These are phyloP conservation scores for Drosophila incognita DNA, from an alignment of 2,888 invertebrate genomes.

Conservation along the genomic window DNA sequence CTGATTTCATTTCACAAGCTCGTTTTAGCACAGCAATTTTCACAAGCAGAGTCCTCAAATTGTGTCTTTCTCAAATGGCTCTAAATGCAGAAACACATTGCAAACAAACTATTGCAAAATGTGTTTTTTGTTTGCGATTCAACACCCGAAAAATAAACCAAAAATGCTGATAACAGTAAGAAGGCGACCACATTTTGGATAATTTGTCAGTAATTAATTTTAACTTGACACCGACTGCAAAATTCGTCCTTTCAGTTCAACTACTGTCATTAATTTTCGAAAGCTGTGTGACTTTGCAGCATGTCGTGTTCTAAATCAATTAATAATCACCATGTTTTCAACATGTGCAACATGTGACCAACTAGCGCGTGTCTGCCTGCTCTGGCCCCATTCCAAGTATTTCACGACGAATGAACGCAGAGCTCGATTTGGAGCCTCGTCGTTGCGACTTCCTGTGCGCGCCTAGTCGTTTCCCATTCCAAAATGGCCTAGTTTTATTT, in stretches of 20 bases:
- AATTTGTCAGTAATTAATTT: slow-evolving; percentile 67
- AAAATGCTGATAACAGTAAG: not conserved
- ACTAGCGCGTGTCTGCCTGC: slow-evolving; percentile 31
- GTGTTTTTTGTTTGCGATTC: not conserved
- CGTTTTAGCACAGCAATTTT: not conserved
- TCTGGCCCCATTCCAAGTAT: not conserved
- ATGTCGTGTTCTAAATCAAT: slow-evolving; percentile 60
- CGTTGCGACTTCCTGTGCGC: slow-evolving; percentile 25
- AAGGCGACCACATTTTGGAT: slow-evolving; percentile 9
- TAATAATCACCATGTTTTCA: slow-evolving; percentile 58
- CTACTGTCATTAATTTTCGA: slow-evolving; percentile 60
- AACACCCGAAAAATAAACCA: not conserved
- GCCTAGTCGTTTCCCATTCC: slow-evolving; percentile 29
- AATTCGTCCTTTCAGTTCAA: slow-evolving; percentile 27
- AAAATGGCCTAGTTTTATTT: slow-evolving; percentile 44
- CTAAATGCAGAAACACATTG: not conserved
- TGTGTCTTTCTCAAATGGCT: not conserved
- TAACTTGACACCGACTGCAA: slow-evolving; percentile 15
- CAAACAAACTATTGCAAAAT: not conserved
- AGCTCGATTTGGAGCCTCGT: not conserved
- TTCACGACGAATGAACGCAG: not conserved
- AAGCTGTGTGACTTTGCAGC: slow-evolving; percentile 36
- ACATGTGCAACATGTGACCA: slow-evolving; percentile 68
- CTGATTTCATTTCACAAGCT: not conserved
- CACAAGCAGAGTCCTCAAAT: not conserved